Evolutionary conservation across 2,113 vertebrate species (phyloP).

Genomic region (Neogobius melanostomus): DNA sequence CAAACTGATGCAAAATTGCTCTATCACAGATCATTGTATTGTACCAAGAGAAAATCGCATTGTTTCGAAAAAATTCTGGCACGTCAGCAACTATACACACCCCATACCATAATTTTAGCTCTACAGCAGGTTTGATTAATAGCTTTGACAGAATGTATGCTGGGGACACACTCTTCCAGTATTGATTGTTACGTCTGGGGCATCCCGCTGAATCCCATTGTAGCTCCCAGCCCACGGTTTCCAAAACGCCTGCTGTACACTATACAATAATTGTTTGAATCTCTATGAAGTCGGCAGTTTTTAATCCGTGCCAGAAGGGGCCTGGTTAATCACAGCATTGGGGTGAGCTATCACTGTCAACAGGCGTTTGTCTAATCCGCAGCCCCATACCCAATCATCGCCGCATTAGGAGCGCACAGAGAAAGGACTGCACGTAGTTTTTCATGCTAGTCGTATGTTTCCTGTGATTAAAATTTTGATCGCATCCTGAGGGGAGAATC

Average conservation of each 20-base stretch:
- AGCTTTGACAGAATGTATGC: conserved; percentile 23
- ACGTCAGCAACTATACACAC: not conserved
- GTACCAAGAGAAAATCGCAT: not conserved
- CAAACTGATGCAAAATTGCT: conserved; percentile 5
- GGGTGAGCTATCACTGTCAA: conserved; percentile 55
- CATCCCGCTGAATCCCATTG: conserved; percentile 21
- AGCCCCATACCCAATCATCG: conserved; percentile 50
- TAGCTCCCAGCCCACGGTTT: conserved; percentile 27
- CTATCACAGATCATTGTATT: not conserved
- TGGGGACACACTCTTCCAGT: conserved; percentile 25
- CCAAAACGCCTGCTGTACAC: conserved; percentile 43
- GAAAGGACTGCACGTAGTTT: conserved; percentile 34
- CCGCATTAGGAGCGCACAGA: conserved; percentile 42
- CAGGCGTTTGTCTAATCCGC: conserved; percentile 61
- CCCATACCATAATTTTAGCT: conserved; percentile 19
- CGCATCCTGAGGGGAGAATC: conserved; percentile 45
- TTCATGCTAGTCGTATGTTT: conserved; percentile 51
- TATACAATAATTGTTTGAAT: conserved; percentile 54
- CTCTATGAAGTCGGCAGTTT: conserved; percentile 57
- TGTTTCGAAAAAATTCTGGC: not conserved
- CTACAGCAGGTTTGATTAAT: conserved; percentile 41
- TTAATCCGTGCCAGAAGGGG: conserved; percentile 62
- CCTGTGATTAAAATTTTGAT: conserved; percentile 61
- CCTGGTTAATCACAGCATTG: conserved; percentile 55
- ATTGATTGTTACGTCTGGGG: conserved; percentile 8